Conservation (phyloP, 2,113 vertebrate species). For the Echinops telfairi region DNA sequence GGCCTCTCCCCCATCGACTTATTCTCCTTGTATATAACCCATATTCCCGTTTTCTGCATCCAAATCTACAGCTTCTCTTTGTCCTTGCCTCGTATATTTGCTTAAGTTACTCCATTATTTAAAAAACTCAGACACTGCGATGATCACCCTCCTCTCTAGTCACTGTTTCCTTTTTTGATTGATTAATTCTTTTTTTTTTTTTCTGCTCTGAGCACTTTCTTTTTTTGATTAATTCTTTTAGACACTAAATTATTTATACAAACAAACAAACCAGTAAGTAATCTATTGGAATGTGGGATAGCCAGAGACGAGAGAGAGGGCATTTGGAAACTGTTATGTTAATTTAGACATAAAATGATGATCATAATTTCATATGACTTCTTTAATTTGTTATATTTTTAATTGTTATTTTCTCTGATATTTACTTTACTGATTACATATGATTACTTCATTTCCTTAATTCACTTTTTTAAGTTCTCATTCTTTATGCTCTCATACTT, state of each 20-base stretch:
- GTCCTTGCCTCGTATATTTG: background rate
- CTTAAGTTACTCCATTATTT: background rate
- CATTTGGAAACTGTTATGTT: slow-evolving; percentile 21
- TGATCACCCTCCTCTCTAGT: background rate
- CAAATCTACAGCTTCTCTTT: background rate
- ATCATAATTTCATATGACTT: slow-evolving; percentile 25
- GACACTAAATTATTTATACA: too few species aligned
- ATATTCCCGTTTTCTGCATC: background rate
- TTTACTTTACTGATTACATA: slow-evolving; percentile 1
- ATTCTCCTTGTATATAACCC: background rate
- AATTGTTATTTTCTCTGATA: slow-evolving; percentile 33
- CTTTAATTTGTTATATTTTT: background rate
- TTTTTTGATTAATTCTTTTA: background rate
- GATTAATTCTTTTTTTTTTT: background rate
- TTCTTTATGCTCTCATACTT: background rate
- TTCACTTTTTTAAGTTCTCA: background rate
- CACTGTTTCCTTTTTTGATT: slow-evolving; percentile 23
- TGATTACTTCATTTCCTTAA: slow-evolving; percentile 2
- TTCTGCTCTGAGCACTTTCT: background rate
- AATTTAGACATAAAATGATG: background rate
- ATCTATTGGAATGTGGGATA: slow-evolving; percentile 48
- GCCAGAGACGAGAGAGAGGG: background rate
- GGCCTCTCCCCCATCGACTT: background rate
- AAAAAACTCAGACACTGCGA: background rate
- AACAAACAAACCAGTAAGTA: background rate